Base-by-base conservation (phyloP, 2,113 vertebrate species). In the Rhea americana region DNA sequence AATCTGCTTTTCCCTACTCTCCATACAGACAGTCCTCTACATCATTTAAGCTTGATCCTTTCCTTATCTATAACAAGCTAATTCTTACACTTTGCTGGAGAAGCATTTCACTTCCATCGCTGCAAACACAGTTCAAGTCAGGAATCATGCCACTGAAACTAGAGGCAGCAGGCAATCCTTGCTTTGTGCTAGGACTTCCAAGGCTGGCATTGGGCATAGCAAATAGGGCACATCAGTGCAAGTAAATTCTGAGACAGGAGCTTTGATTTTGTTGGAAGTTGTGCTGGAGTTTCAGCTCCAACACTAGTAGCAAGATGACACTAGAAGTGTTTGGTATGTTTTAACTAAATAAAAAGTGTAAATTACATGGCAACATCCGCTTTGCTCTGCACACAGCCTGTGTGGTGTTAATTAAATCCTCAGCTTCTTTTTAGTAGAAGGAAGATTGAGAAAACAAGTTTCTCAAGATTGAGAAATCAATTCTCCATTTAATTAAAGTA, bases 341-440 rank as follows among this genome's bases (percentile, higher is more conserved):
- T 94, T 63, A 70, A 65, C 88, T 79, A 87, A 96, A 78, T 85
- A 90, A 91, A 76, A 89, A 84, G 85, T 82, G 82, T 72, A 84
- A 89, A 89, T 93, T 73, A 82, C 28, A 10, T 39, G 82, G 75
- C 24, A 53, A 56, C 62, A 55, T 73, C 75, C 0, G 1, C 75
- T 89, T 82, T 56, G 77, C 85, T 91, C 25, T 88, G 81, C 90
- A 59, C 88, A 37, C 85, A 92, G 85, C 65, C 91, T 81, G 91
- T 43, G 82, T 89, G 80, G 85, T 85, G 94, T 91, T 97, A 97
- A 97, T 97, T 97, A 96, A 96, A 92, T 94, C 87, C 85, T 95
- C 87, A 39, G 92, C 94, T 94, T 28, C 82, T 81, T 78, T 90
- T 81, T 45, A 80, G 87, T 37, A 48, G 67, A 85, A 88, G 83